Conservation (phyloP, 2,888 invertebrate species). For the Conus canariensis region DNA sequence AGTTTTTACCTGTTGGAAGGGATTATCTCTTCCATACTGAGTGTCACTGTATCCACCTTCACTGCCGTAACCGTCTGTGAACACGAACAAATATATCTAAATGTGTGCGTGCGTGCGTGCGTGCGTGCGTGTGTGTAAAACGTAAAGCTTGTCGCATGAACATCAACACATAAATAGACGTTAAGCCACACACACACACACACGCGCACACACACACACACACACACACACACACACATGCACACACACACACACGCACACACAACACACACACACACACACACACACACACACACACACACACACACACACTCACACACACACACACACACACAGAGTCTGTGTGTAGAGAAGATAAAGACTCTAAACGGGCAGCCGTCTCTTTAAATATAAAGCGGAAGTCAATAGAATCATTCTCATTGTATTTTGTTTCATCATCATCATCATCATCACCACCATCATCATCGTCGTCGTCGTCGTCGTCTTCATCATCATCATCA, state of each 20-base stretch:
- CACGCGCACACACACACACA: background rate
- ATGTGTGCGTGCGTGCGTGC: background rate
- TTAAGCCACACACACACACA: constrained; percentile 19
- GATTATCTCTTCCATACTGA: constrained; percentile 41
- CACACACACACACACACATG: background rate
- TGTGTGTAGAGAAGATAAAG: too few species aligned
- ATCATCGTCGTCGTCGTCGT: background rate
- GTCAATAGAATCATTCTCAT: too few species aligned
- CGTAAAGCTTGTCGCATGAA: background rate
- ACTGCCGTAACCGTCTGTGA: constrained; percentile 15
- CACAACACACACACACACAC: background rate
- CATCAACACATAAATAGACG: constrained; percentile 4
- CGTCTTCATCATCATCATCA: too few species aligned
- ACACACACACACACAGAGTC: too few species aligned
- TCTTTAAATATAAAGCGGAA: too few species aligned
- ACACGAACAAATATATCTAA: background rate
- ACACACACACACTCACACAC: constrained; percentile 8
- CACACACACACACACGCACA: background rate
- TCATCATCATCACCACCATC: too few species aligned
- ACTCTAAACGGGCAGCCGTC: too few species aligned
- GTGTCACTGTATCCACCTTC: constrained; percentile 26
- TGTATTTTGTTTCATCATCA: background rate
- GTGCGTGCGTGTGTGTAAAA: background rate
- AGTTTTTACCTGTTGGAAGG: constrained; percentile 45
- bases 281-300: constrained; percentile 22